phyloP scores from a whole-genome alignment of 2,113 vertebrate genomes.

The Nycticryphes semicollaris region DNA sequence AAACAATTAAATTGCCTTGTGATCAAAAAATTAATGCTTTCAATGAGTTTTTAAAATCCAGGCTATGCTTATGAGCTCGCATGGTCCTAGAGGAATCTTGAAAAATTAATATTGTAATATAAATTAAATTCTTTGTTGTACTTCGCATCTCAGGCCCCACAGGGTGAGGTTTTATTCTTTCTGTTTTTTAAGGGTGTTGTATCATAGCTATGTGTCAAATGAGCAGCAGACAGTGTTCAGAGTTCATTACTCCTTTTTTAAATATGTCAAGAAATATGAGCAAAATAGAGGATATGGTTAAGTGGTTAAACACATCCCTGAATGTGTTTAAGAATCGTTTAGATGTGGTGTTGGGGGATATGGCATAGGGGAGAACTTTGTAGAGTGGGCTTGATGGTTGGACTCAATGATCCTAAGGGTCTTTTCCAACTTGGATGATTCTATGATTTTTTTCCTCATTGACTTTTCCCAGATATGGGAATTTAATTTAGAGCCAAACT shows the following conservation, averaged over 20 bases:
- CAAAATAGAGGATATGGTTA: neutral
- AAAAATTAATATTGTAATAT: neutral
- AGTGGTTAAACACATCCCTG: too few species aligned
- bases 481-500: neutral
- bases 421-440: too few species aligned
- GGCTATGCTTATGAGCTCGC: neutral
- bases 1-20: neutral
- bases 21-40: neutral
- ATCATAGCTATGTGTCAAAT: neutral
- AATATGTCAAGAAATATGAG: neutral
- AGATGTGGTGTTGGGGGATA: too few species aligned
- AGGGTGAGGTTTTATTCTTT: neutral
- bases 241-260: neutral
- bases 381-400: too few species aligned
- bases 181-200: neutral
- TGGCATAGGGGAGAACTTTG: too few species aligned
- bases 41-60: neutral
- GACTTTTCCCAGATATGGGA: neutral
- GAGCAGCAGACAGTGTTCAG: neutral
- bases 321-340: too few species aligned
- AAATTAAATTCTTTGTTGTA: neutral
- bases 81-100: neutral
- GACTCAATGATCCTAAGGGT: too few species aligned
- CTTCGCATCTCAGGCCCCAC: neutral
- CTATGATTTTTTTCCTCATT: neutral